Evolutionary conservation across 2,888 invertebrate species (phyloP).

Genomic region (Chymomyza amoena): DNA sequence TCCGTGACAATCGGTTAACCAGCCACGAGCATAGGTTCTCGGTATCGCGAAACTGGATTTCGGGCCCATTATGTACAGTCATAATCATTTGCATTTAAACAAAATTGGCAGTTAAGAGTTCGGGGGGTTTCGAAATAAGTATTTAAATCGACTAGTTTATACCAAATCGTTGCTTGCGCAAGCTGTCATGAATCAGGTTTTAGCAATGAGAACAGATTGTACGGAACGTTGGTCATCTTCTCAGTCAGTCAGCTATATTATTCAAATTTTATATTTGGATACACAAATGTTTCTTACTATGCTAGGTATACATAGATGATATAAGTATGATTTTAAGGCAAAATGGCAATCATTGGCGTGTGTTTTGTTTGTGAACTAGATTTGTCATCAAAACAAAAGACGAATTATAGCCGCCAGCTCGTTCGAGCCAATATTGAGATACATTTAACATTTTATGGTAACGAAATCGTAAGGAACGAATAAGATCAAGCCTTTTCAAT

Average conservation of each 20-base stretch:
- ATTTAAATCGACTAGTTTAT: constrained; percentile 57
- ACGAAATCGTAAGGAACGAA: not conserved
- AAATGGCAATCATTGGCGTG: constrained; percentile 37
- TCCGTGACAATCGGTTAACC: not conserved
- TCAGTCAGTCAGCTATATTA: not conserved
- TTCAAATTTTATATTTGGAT: not conserved
- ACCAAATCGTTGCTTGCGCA: not conserved
- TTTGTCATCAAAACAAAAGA: constrained; percentile 37
- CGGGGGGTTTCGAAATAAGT: constrained; percentile 33
- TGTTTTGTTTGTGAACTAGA: constrained; percentile 43
- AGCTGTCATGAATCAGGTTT: not conserved
- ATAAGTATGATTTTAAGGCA: constrained; percentile 24
- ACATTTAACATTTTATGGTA: not conserved
- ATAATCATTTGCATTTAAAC: constrained; percentile 56
- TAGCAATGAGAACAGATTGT: not conserved
- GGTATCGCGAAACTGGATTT: constrained; percentile 4
- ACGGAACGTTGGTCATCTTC: not conserved
- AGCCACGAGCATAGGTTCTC: not conserved
- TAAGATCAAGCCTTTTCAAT: not conserved
- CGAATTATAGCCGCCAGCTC: too few species aligned
- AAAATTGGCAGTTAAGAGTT: constrained; percentile 47
- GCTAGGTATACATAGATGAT: not conserved
- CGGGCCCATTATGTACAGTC: constrained; percentile 28
- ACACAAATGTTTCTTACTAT: not conserved
- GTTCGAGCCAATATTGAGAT: not conserved